A percentile compares a stretch with the other conserved stretches of the same genome.
These are phyloP conservation scores for Rhinogobius similis DNA, from an alignment of 2,113 vertebrate species.

Conservation along the genomic window DNA sequence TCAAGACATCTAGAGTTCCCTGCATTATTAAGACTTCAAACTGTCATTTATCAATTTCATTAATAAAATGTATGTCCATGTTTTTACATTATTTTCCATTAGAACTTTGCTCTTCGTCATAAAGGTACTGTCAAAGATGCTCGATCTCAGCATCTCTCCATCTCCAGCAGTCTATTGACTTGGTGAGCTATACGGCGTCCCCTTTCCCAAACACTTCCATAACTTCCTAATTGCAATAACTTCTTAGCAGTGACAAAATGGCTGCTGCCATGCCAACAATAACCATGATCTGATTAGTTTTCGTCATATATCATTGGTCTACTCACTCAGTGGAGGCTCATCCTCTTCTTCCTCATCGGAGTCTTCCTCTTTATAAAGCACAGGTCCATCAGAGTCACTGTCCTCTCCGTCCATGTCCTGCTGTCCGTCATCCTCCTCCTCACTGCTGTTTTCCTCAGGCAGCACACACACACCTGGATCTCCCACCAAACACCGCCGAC, in stretches of 20 bases:
- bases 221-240: too few relatives aligned
- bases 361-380: slow-evolving; percentile 88
- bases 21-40: too few relatives aligned
- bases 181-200: too few relatives aligned
- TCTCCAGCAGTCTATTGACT: too few relatives aligned
- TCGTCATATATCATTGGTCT: not conserved
- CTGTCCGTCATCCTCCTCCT: slow-evolving; percentile 74
- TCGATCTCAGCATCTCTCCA: too few relatives aligned
- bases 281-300: not conserved
- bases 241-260: not conserved
- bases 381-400: slow-evolving; percentile 92
- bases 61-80: too few relatives aligned
- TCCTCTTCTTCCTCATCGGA: slow-evolving; percentile 92
- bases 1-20: too few relatives aligned
- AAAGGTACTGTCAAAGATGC: too few relatives aligned
- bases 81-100: too few relatives aligned
- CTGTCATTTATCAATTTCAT: too few relatives aligned
- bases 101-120: too few relatives aligned
- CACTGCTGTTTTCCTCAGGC: slow-evolving; percentile 82
- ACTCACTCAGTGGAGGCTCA: slow-evolving; percentile 77
- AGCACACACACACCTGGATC: slow-evolving; percentile 82
- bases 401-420: slow-evolving; percentile 81
- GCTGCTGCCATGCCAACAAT: not conserved
- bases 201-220: too few relatives aligned
- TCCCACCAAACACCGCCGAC: slow-evolving; percentile 78